Evolutionary conservation across 35 echinoderm and acorn worm genomes (phyloP).

Genomic region (Diadema setosum): DNA sequence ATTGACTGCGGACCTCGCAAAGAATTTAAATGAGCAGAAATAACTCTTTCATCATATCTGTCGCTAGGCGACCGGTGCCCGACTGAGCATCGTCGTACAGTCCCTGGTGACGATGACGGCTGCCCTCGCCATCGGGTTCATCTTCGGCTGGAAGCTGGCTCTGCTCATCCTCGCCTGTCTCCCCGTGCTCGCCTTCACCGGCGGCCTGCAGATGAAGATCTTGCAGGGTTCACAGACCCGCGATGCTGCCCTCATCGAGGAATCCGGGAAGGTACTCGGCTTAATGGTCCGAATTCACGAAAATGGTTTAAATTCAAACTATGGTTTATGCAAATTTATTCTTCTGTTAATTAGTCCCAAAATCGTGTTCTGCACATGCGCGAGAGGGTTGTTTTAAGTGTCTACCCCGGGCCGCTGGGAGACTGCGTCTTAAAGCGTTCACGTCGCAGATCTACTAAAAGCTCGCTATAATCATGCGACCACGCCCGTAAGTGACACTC

Average conservation of each 20-base stretch:
- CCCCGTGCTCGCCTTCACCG: constrained; percentile 52
- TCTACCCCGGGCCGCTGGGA: too few relatives aligned
- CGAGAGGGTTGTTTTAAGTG: too few relatives aligned
- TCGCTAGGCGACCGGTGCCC: constrained; percentile 79
- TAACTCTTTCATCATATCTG: too few relatives aligned
- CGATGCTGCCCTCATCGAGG: constrained; percentile 64
- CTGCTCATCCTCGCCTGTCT: constrained; percentile 65
- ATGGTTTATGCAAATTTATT: too few relatives aligned
- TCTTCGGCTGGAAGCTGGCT: constrained; percentile 84
- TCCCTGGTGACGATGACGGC: constrained; percentile 63
- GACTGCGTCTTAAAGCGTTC: too few relatives aligned
- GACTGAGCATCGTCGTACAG: constrained; percentile 61
- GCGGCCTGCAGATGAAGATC: constrained; percentile 66
- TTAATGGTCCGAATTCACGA: too few relatives aligned
- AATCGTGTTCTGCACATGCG: too few relatives aligned
- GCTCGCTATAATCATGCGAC: background rate
- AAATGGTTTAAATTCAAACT: too few relatives aligned
- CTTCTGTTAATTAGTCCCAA: too few relatives aligned
- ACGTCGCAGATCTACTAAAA: background rate
- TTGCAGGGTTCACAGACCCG: constrained; percentile 38
- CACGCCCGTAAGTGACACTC: background rate
- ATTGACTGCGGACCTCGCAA: too few relatives aligned
- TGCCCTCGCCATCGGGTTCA: constrained; percentile 69
- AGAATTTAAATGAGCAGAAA: too few relatives aligned
- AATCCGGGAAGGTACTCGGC: constrained; percentile 92